Evolutionary conservation across 2,888 invertebrate genomes (phyloP), one percentile per base, ranked within the genome.

Genomic region (Griposia aprilina): DNA sequence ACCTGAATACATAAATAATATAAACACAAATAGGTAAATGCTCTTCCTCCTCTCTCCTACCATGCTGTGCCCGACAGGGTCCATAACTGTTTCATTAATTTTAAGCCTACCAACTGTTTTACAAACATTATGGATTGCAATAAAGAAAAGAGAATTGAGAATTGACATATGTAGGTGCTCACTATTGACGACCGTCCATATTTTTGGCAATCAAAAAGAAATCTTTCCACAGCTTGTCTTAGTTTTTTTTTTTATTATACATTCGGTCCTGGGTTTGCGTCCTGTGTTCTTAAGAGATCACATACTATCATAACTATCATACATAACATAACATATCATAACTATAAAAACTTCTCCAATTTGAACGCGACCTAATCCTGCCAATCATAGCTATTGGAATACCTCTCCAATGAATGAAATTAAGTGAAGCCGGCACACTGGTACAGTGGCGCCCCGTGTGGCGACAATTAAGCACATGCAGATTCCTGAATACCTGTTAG

Each of bases 321-420:
- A 20, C 2, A 17, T 15, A n/a, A n/a, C n/a, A n/a, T n/a, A n/a
- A n/a, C n/a, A n/a, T 26, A 20, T 57, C 45, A 20, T 26, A n/a
- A 23, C 0, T 13, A 10, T 11, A 13, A 67, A 2, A 20, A n/a
- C 2, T 13, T 15, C 23, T 52, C 59, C 45, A 77, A n/a, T 77
- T 52, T 65, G 66, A 52, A 36, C 15, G 7, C 48, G n/a, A 13
- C 78, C 60, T 69, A 26, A n/a, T 74, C n/a, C 72, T 78, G 72
- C 66, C 65, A 82, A 74, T 84, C 67, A 84, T 59, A 57, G 41
- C 52, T 71, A 67, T 70, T 50, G 57, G 69, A 70, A 67, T 71
- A 59, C 52, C 63, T 74, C 60, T 67, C 80, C n/a, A 74, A 76
- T 85, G 30, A 85, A 83, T 74, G 48, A 70, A 55, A 85, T 83